Evolutionary conservation across 2,113 vertebrate genomes (phyloP).

Genomic region (Cercopithecus mona): DNA sequence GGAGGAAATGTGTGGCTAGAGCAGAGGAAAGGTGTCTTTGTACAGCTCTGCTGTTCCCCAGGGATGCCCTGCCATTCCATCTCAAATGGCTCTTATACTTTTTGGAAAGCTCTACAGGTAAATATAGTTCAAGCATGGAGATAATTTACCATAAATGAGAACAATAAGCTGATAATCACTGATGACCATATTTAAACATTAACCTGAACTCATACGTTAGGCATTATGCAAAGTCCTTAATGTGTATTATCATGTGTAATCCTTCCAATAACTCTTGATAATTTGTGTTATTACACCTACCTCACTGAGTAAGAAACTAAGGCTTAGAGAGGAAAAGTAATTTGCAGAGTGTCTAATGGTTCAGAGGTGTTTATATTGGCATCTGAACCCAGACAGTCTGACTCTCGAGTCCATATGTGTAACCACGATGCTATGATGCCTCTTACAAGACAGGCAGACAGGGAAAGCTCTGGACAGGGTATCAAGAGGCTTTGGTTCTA

Average conservation of each 20-base stretch:
- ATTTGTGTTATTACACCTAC: background rate
- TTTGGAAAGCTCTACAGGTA: background rate
- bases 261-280: background rate
- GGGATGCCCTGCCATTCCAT: background rate
- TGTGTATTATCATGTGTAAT: background rate
- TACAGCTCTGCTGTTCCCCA: background rate
- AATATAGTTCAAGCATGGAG: background rate
- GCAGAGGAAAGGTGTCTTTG: background rate
- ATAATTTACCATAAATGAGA: background rate
- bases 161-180: background rate
- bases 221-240: background rate
- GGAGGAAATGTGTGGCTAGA: too few relatives aligned
- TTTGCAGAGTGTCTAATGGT: background rate
- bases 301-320: background rate
- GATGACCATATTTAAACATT: background rate
- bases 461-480: background rate
- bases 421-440: background rate
- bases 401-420: background rate
- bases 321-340: background rate
- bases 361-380: background rate
- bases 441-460: background rate
- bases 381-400: background rate
- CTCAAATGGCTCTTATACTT: background rate
- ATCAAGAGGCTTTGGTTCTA: background rate
- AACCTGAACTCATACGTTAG: background rate